phyloP scores from a whole-genome alignment of 2,113 vertebrate species.

The Gobius niger region DNA sequence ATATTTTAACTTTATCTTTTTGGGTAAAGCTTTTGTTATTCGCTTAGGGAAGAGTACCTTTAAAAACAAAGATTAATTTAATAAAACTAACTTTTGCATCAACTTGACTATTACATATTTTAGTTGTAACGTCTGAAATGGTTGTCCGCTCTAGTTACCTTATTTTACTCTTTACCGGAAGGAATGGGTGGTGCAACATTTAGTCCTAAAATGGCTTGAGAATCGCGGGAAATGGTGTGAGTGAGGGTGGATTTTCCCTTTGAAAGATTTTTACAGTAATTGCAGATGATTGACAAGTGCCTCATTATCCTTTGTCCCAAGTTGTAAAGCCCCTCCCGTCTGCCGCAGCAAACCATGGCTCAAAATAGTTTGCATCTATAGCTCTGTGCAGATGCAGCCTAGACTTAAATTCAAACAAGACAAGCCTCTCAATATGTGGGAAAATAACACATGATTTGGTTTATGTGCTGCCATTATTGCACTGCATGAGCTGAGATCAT shows the following conservation, averaged over 20 bases:
- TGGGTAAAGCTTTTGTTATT: too few species aligned
- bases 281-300: slow-evolving; percentile 50
- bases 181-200: slow-evolving; percentile 18
- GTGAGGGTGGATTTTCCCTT: slow-evolving; percentile 34
- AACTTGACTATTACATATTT: too few species aligned
- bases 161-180: background rate
- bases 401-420: slow-evolving; percentile 5
- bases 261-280: slow-evolving; percentile 14
- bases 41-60: too few species aligned
- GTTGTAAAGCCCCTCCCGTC: slow-evolving; percentile 46
- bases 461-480: background rate
- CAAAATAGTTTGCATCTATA: slow-evolving; percentile 36
- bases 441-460: background rate
- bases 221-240: slow-evolving; percentile 13
- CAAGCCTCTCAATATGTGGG: background rate
- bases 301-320: slow-evolving; percentile 49
- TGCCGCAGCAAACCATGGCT: slow-evolving; percentile 37
- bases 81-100: too few species aligned
- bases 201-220: slow-evolving; percentile 9
- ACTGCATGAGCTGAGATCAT: background rate
- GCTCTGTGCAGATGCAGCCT: slow-evolving; percentile 41
- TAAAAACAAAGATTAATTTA: too few species aligned
- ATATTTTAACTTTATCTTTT: too few species aligned
- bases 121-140: too few species aligned
- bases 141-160: too few species aligned